These are phyloP conservation scores for Heliopora coerulea DNA, from an alignment of 92 coral and sea anemone species.

Conservation along the genomic window DNA sequence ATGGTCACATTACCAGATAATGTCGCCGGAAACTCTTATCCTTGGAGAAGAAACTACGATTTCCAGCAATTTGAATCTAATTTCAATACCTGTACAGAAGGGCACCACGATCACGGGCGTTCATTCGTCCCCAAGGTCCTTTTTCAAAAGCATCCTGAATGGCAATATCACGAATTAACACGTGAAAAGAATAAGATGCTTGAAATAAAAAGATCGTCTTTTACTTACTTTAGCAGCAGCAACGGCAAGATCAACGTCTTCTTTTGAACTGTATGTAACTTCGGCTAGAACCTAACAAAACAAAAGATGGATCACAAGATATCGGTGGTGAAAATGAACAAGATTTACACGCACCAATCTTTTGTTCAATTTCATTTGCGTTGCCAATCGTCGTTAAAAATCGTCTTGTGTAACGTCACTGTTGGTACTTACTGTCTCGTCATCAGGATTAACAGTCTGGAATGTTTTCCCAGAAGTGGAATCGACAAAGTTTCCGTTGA, in stretches of 20 bases:
- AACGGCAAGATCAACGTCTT: conserved; percentile 91
- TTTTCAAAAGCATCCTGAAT: conserved; percentile 81
- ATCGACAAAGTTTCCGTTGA: conserved; percentile 94
- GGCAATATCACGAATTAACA: neutral
- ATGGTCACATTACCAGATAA: too few relatives aligned
- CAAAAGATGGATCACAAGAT: neutral
- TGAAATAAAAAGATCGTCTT: neutral
- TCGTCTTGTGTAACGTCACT: too few relatives aligned
- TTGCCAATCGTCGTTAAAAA: too few relatives aligned
- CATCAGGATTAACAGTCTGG: conserved; percentile 85
- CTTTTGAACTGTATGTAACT: conserved; percentile 71
- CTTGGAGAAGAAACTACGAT: too few relatives aligned
- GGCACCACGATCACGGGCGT: conserved; percentile 92
- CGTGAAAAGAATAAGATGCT: neutral
- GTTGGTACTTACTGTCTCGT: conserved; percentile 94
- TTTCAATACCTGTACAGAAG: conserved; percentile 71
- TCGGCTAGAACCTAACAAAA: conserved; percentile 70
- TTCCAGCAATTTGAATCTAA: too few relatives aligned
- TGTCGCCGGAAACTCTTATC: too few relatives aligned
- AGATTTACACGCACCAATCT: too few relatives aligned
- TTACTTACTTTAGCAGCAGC: conserved; percentile 86
- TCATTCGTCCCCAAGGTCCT: conserved; percentile 99
- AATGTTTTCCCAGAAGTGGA: conserved; percentile 81
- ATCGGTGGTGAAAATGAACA: too few relatives aligned
- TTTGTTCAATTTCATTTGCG: too few relatives aligned